Conservation (phyloP, 2,888 invertebrate genomes). For the Ophion ellenae region DNA sequence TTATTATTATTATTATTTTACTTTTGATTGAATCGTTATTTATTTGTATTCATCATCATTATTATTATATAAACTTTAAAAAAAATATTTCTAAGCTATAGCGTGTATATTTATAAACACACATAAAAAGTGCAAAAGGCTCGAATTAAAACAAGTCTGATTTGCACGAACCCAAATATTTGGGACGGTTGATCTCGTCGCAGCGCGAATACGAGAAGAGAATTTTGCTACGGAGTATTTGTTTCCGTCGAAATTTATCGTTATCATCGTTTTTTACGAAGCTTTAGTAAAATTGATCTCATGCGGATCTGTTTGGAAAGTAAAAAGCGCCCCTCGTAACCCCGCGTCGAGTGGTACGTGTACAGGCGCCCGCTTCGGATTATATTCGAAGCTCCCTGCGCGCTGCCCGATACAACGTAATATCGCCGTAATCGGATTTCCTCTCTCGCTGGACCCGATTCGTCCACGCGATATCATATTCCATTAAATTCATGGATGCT, state of each 20-base stretch:
- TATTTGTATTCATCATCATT: no score
- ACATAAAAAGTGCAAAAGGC: no score
- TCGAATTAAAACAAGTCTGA: no score
- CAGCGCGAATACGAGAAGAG: no score
- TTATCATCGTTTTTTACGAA: not conserved
- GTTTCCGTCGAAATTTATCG: not conserved
- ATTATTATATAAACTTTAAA: no score
- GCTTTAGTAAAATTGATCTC: not conserved
- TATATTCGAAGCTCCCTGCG: not conserved
- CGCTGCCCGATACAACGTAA: not conserved
- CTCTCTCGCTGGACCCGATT: not conserved
- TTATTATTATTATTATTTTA: no score
- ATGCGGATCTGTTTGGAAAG: not conserved
- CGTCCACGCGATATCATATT: not conserved
- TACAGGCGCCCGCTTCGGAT: not conserved
- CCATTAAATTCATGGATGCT: not conserved
- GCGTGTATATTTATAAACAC: no score
- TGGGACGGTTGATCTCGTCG: no score
- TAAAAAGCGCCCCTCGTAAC: not conserved
- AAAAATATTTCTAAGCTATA: no score
- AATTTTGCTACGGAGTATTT: no score
- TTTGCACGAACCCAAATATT: no score
- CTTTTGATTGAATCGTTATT: no score
- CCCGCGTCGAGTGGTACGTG: not conserved
- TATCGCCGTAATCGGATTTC: not conserved